Evolutionary conservation across 2,797 vertebrate genomes (phyloP).

Genomic region (Mus minutoides): DNA sequence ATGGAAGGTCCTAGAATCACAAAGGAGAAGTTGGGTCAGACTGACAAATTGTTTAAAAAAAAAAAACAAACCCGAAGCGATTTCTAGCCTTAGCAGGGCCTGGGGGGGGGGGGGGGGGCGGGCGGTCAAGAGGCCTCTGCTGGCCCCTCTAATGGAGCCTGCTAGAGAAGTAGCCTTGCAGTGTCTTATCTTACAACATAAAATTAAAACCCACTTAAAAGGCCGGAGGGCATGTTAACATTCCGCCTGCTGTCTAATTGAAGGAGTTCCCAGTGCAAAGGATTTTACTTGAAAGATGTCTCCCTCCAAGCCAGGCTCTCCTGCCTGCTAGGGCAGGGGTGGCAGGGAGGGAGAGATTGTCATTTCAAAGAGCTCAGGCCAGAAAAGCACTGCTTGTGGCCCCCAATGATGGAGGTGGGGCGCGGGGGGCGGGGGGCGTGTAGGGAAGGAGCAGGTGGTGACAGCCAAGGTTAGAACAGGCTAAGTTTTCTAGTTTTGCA

Average conservation of each 20-base stretch:
- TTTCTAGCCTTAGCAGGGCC: conserved; percentile 69
- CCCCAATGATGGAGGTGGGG: not conserved
- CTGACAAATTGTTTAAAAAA: conserved; percentile 84
- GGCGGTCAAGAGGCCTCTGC: conserved; percentile 81
- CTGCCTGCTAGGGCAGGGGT: not conserved
- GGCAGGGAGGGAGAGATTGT: not conserved
- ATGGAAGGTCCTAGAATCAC: conserved; percentile 39
- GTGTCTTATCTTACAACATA: conserved; percentile 86
- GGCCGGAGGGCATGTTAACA: conserved; percentile 85
- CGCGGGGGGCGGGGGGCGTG: too few relatives aligned
- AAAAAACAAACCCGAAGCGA: too few relatives aligned
- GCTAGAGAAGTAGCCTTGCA: conserved; percentile 67
- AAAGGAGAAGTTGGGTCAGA: conserved; percentile 66
- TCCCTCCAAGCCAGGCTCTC: conserved; percentile 36
- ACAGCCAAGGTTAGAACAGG: conserved; percentile 70
- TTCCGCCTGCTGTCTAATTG: conserved; percentile 84
- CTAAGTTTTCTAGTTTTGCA: conserved; percentile 60
- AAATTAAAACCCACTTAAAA: conserved; percentile 86
- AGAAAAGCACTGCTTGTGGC: not conserved
- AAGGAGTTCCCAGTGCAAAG: conserved; percentile 82
- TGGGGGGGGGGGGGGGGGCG: too few relatives aligned
- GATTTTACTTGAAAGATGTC: conserved; percentile 82
- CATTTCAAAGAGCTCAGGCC: conserved; percentile 38
- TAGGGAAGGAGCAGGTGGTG: conserved; percentile 67
- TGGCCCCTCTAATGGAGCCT: conserved; percentile 79